Evolutionary conservation across 2,113 vertebrate genomes (phyloP).

Genomic region (Lampris megalopsis): DNA sequence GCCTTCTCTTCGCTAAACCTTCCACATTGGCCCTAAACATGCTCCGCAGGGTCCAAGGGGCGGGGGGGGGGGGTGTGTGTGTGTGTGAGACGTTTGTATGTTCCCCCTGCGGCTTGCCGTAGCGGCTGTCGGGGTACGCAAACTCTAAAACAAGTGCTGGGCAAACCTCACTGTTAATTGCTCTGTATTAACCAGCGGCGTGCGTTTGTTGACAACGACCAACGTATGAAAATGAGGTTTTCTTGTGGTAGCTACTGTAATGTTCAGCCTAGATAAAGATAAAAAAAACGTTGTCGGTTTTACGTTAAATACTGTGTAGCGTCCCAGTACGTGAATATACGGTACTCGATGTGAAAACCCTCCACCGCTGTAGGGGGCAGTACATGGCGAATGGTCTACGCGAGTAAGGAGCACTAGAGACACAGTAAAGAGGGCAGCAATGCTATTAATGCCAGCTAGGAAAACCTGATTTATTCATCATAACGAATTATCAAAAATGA

Average conservation of each 20-base stretch:
- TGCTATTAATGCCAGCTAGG: background rate
- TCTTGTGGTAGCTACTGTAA: background rate
- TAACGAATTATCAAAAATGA: constrained; percentile 51
- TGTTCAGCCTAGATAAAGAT: background rate
- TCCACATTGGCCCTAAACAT: too few species aligned
- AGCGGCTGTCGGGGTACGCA: too few species aligned
- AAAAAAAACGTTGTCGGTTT: background rate
- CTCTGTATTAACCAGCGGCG: background rate
- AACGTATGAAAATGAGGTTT: background rate
- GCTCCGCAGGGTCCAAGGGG: too few species aligned
- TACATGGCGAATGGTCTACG: background rate
- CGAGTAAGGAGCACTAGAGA: background rate
- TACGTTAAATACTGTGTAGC: too few species aligned
- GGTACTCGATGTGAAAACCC: background rate
- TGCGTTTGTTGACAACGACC: constrained; percentile 32
- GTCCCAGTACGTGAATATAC: too few species aligned
- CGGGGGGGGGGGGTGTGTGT: too few species aligned
- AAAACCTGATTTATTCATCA: background rate
- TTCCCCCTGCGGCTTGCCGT: too few species aligned
- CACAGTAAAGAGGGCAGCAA: constrained; percentile 1
- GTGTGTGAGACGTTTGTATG: too few species aligned
- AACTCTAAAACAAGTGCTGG: too few species aligned
- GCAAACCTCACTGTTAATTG: too few species aligned
- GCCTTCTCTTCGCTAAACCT: too few species aligned
- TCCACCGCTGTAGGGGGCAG: constrained; percentile 45